A percentile compares a stretch with the other conserved stretches of the same genome.
These are phyloP conservation scores for Melanotaenia parkinsoni DNA, from an alignment of 2,797 vertebrate genomes.

Conservation along the genomic window DNA sequence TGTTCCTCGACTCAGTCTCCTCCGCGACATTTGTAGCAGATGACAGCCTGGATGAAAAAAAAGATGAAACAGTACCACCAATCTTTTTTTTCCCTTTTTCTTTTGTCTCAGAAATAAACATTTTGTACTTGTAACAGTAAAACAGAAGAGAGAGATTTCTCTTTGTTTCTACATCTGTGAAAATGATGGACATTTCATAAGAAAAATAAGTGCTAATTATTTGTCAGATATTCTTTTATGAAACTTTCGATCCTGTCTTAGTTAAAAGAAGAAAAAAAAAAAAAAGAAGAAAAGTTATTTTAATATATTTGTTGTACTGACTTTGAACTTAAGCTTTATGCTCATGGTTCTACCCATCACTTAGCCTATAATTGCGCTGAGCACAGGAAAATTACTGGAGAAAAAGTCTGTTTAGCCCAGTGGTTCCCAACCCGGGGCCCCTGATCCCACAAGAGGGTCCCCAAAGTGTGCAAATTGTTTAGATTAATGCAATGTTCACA, in stretches of 20 bases:
- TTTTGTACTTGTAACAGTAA: background rate
- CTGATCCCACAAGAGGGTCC: too few species aligned
- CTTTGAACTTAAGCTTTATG: background rate
- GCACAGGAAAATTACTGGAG: background rate
- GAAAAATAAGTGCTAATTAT: background rate
- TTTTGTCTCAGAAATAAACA: background rate
- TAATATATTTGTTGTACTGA: background rate
- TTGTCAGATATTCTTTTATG: background rate
- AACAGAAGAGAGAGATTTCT: background rate
- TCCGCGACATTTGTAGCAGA: slow-evolving; percentile 20
- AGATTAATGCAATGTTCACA: too few species aligned
- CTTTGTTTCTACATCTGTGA: background rate
- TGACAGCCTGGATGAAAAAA: slow-evolving; percentile 29
- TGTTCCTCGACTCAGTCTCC: slow-evolving; percentile 30
- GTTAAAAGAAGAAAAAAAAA: too few species aligned
- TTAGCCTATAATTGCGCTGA: too few species aligned
- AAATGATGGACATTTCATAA: background rate
- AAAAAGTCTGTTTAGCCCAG: too few species aligned
- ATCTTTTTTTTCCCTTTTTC: too few species aligned
- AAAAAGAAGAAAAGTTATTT: background rate
- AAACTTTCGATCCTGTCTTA: background rate
- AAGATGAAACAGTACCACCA: background rate
- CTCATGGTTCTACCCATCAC: background rate
- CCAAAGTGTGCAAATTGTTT: too few species aligned
- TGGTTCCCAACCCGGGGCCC: too few species aligned